Evolutionary conservation across 2,797 vertebrate genomes (phyloP).

Genomic region (Helicolenus hilgendorfi): DNA sequence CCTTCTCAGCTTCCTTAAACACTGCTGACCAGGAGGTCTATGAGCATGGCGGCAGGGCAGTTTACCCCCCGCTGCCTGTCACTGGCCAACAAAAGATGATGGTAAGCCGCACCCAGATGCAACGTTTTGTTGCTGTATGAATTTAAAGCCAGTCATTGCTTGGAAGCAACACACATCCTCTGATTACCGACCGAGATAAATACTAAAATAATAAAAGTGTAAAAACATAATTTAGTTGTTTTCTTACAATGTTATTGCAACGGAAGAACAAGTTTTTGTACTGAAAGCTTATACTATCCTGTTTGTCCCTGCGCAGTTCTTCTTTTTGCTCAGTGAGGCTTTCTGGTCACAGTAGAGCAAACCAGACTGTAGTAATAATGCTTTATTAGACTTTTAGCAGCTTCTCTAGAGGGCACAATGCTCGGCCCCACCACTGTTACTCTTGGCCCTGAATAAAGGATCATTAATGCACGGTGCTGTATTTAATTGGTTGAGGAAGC

Average conservation of each 20-base stretch:
- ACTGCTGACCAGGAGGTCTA: not conserved
- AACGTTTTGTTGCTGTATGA: not conserved
- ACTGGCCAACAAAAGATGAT: not conserved
- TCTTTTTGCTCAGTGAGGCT: not conserved
- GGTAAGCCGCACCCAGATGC: not conserved
- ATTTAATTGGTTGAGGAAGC: constrained; percentile 80
- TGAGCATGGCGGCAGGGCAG: not conserved
- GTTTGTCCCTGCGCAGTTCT: not conserved
- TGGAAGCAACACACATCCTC: not conserved
- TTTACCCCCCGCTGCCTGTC: not conserved
- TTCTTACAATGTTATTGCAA: not conserved
- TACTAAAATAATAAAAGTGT: too few species aligned
- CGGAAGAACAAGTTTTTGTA: not conserved
- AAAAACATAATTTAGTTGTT: not conserved
- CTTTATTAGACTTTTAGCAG: constrained; percentile 34
- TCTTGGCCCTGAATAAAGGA: constrained; percentile 51
- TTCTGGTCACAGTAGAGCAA: constrained; percentile 6
- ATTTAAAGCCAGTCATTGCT: not conserved
- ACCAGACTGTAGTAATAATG: constrained; percentile 11
- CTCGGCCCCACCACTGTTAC: constrained; percentile 24
- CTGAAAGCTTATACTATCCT: not conserved
- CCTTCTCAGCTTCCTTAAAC: not conserved
- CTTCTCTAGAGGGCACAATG: constrained; percentile 38
- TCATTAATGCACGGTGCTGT: constrained; percentile 80
- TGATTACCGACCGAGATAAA: not conserved